phyloP scores from a whole-genome alignment of 1,140 invertebrate genomes.

The Neotoxoptera formosana region DNA sequence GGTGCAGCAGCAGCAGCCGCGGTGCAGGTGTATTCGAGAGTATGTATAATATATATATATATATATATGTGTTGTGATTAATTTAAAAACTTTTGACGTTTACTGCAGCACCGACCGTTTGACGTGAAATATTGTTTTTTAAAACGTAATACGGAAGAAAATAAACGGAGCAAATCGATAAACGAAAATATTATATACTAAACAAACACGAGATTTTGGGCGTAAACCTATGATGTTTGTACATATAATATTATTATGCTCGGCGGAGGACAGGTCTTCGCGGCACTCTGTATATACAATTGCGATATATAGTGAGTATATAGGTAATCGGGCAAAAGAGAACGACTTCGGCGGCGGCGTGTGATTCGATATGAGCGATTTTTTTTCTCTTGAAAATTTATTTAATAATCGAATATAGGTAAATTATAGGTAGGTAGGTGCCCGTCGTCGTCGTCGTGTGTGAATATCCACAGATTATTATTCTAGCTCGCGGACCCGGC shows the following conservation, averaged over 20 bases:
- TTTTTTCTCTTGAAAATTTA: background rate
- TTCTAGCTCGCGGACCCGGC: too few relatives aligned
- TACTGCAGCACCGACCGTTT: background rate
- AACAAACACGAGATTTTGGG: background rate
- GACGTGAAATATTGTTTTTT: conserved; percentile 2
- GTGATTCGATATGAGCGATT: background rate
- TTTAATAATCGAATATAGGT: background rate
- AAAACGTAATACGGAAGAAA: background rate
- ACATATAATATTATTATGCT: background rate
- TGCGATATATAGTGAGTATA: background rate
- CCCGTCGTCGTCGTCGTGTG: too few relatives aligned
- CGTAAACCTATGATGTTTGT: background rate
- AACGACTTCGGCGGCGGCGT: background rate
- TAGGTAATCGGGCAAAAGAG: background rate
- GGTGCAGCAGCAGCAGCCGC: background rate
- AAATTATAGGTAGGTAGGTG: too few relatives aligned
- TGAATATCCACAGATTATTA: too few relatives aligned
- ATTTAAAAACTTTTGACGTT: conserved; percentile 5
- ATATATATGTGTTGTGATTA: too few relatives aligned
- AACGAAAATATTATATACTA: background rate
- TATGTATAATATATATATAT: too few relatives aligned
- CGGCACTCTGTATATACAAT: too few relatives aligned
- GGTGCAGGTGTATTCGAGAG: background rate
- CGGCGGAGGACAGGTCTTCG: background rate
- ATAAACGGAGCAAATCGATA: background rate